Evolutionary conservation across 1,140 invertebrate species (phyloP), one percentile per base, ranked within the genome.

Genomic region (Paramacrobiotus metropolitanus): DNA sequence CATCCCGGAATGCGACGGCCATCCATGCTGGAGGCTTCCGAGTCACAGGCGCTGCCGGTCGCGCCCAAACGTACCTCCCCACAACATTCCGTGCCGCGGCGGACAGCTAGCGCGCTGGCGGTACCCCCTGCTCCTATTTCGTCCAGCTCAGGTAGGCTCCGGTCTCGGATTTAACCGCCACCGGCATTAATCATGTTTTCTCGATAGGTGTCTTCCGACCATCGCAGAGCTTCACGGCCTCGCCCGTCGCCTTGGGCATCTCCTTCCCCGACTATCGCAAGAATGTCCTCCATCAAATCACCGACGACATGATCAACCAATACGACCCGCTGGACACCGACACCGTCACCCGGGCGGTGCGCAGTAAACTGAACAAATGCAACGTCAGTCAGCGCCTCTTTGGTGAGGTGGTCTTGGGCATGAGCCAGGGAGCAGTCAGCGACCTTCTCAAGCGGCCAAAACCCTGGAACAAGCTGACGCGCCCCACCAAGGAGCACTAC

Each of bases 371-470:
- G 44, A 93, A 87, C 67, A 90, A 96, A 73, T 96, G 95, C 76
- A 96, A 91, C 60, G 97, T 98, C 68, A 96, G 91, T 64, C 95
- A 99, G 75, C 80, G 94, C 63, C 76, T 98, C 55, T 98, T 99
- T 71, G 95, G 94, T 21, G 94, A 98, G 72, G 90, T 86, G 1
- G 91, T 99, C 18, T 77, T 98, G 45, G 94, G 94, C 0, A 75
- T 99, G 45, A 96, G 91, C 0, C 88, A 93, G 72, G 91, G 91
- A 20, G 91, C 87, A 0, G 91, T 95, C 0, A 93, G 88, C 21
- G 91, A 96, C 74, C 75, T 96, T 44, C 74, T 96, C 60, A 91
- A 91, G 28, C 74, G 91, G 55, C 91, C 91, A 24, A 96, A 96
- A 70, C 87, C 90, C 0, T 96, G 91, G 91, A 87, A 91, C 69